Conservation (phyloP, 2,888 invertebrate species). For the Leptinotarsa tumamoca region DNA sequence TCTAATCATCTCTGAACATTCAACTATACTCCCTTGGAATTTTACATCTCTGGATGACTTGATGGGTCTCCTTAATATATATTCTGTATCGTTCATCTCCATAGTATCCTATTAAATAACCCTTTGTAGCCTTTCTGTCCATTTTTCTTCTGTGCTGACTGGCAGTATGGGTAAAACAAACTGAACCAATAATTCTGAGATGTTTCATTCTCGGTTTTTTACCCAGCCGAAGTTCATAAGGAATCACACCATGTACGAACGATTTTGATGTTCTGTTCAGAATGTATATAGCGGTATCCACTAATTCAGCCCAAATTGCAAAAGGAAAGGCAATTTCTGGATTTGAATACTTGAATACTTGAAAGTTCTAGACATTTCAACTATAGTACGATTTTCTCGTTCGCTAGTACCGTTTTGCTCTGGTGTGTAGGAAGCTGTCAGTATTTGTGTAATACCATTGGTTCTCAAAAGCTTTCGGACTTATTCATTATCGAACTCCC, state of each 20-base stretch:
- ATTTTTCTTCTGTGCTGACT: constrained; percentile 47
- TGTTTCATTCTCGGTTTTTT: constrained; percentile 43
- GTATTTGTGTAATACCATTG: no score
- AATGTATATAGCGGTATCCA: not conserved
- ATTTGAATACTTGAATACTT: no score
- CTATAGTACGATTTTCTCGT: no score
- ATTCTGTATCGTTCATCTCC: constrained; percentile 53
- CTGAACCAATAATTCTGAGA: constrained; percentile 49
- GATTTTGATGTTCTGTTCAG: constrained; percentile 50
- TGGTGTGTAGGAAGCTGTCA: no score
- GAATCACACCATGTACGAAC: constrained; percentile 38
- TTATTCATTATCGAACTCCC: no score
- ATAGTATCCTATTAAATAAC: constrained; percentile 54
- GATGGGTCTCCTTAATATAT: constrained; percentile 39
- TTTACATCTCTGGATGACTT: constrained; percentile 50
- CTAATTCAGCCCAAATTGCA: no score
- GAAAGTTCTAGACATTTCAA: no score
- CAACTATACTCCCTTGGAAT: constrained; percentile 45
- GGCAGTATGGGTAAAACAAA: constrained; percentile 23
- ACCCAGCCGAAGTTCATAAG: constrained; percentile 52
- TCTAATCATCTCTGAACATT: constrained; percentile 29
- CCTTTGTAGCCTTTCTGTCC: constrained; percentile 45
- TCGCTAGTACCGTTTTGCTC: no score
- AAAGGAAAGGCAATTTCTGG: no score
- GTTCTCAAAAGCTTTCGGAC: no score